Base-by-base conservation (phyloP, 92 coral and sea anemone species). In the Actinostola sp. region DNA sequence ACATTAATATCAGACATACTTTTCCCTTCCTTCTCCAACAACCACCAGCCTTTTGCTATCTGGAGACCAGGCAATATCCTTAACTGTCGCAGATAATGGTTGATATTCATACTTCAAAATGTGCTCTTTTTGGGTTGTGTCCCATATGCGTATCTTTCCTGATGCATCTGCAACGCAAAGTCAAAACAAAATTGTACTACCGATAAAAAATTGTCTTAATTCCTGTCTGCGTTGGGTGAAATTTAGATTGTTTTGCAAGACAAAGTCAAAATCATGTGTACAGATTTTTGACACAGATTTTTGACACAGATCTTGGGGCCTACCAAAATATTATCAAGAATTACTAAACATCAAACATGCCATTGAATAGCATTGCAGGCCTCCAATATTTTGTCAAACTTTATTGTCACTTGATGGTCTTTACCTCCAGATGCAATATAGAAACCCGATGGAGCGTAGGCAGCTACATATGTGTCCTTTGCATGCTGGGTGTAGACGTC, bases 361-460 rank as follows among this genome's bases (percentile, higher is more conserved):
- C n/a, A n/a, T n/a, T n/a, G n/a, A n/a, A n/a, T n/a, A n/a, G n/a
- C n/a, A n/a, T n/a, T n/a, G n/a, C n/a, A n/a, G n/a, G n/a, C n/a
- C n/a, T n/a, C n/a, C n/a, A n/a, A n/a, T n/a, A n/a, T n/a, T n/a
- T n/a, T n/a, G n/a, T n/a, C n/a, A n/a, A n/a, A n/a, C n/a, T n/a
- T n/a, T n/a, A n/a, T n/a, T n/a, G n/a, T n/a, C n/a, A n/a, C n/a
- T n/a, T n/a, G n/a, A n/a, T n/a, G n/a, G n/a, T n/a, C n/a, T n/a
- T n/a, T 70, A 90, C 99, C 99, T 44, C 95, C 99, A 63, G 99
- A 95, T 29, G 94, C 92, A 66, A 95, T 92, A 67, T 95, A 95
- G 54, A 81, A 87, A 34, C 99, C 99, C 86, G 96, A 92, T 56
- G 99, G 99, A 24, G 99, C 88, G 86, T 95, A 95, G 10, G 65